Conservation (phyloP, 2,888 invertebrate species). For the Patella caerulea region DNA sequence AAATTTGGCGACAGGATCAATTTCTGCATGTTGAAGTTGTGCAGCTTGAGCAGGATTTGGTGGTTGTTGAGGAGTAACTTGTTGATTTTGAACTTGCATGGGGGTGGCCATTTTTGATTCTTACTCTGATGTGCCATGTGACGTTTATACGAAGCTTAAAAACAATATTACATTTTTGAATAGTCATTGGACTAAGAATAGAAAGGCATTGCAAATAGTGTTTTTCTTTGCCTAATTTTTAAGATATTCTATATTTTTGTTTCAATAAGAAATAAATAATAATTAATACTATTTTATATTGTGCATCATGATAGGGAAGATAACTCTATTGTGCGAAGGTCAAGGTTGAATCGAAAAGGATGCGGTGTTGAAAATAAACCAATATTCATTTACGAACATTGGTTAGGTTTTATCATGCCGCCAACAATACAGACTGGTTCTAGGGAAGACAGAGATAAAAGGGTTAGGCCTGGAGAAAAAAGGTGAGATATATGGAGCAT, state of each 20-base stretch:
- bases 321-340: too few relatives aligned
- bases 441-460: constrained; percentile 60
- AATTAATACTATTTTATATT: too few relatives aligned
- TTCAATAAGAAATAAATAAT: too few relatives aligned
- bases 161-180: too few relatives aligned
- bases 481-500: constrained; percentile 31
- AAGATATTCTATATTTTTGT: too few relatives aligned
- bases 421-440: constrained; percentile 64
- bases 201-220: too few relatives aligned
- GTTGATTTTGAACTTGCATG: constrained; percentile 1
- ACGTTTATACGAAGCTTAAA: too few relatives aligned
- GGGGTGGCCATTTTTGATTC: constrained; percentile 22
- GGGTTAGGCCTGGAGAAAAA: constrained; percentile 55
- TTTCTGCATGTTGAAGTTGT: constrained; percentile 43
- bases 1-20: constrained; percentile 57
- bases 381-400: not conserved
- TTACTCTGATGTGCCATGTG: not conserved
- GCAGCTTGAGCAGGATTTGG: constrained; percentile 30
- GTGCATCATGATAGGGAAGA: too few relatives aligned
- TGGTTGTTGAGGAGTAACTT: constrained; percentile 17
- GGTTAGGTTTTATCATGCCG: constrained; percentile 50
- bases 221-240: too few relatives aligned
- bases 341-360: too few relatives aligned
- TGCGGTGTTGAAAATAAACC: too few relatives aligned
- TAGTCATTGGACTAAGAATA: too few relatives aligned